Evolutionary conservation across 23 tunicate species (phyloP).

Genomic region (Aplidium turbinatum): DNA sequence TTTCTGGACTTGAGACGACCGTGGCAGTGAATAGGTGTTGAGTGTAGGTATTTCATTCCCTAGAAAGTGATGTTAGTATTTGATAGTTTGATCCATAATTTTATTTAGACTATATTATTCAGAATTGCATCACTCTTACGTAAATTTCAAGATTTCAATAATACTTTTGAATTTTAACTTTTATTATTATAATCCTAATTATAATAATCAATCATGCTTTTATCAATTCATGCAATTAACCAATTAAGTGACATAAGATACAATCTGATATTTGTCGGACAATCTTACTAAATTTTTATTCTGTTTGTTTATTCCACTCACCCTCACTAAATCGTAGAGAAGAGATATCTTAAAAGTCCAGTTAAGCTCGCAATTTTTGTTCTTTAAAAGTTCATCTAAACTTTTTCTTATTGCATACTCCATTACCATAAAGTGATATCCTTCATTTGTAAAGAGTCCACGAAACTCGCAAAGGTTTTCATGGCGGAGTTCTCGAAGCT

Average conservation of each 20-base stretch:
- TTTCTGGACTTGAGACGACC: constrained; percentile 79
- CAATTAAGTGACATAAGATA: too few relatives aligned
- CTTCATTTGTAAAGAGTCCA: constrained; percentile 56
- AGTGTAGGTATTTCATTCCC: constrained; percentile 93
- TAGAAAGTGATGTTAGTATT: constrained; percentile 27
- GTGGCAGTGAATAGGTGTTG: constrained; percentile 58
- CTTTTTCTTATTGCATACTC: constrained; percentile 57
- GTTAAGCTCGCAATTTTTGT: constrained; percentile 42
- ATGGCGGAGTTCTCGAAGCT: constrained; percentile 67
- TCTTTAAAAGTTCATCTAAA: constrained; percentile 41
- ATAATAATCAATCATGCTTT: too few relatives aligned
- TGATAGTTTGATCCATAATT: too few relatives aligned
- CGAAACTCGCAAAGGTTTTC: constrained; percentile 61
- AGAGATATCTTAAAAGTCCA: constrained; percentile 61
- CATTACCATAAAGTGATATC: constrained; percentile 60
- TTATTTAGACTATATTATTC: too few relatives aligned
- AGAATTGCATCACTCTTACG: too few relatives aligned
- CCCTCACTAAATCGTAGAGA: constrained; percentile 66
- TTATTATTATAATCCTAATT: background rate
- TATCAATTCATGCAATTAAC: too few relatives aligned
- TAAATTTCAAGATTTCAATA: too few relatives aligned
- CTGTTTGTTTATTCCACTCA: constrained; percentile 26
- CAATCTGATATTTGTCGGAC: too few relatives aligned
- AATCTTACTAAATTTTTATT: too few relatives aligned
- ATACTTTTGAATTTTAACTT: background rate